Base-by-base conservation (phyloP, 2,888 invertebrate genomes). In the Gortyna flavago region DNA sequence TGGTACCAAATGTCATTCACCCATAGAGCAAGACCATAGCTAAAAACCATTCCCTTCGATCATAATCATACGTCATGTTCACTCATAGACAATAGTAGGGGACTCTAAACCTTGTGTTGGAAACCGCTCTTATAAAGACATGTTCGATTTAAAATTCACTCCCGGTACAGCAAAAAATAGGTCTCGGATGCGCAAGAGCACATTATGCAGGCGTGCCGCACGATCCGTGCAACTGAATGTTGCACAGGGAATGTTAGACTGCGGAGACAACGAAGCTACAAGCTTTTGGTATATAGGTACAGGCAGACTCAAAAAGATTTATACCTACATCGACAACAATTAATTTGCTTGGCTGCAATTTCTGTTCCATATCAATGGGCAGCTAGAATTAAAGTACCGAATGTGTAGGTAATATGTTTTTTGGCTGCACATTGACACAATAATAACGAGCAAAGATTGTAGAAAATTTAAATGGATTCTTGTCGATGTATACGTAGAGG, bases 141-240 rank as follows among this genome's bases (percentile, higher is more conserved):
- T 95, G 95, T 96, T 93, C 92, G 94, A 92, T 95, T 95, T 95
- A 93, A 95, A 95, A 96, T 95, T 95, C 94, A 93, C 92, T 93
- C 90, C 90, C 88, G 89, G 91, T 92, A 93, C 95, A 93, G 93
- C 94, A 96, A 96, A 96, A 96, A 96, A 96, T 95, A 95, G 95
- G 95, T 93, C 93, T 93, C 85, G 89, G 92, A 90, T 92, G 92
- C 92, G 93, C 92, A 87, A 89, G 85, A 86, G 90, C 93, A 90
- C 94, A 96, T 96, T 94, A 96, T 96, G 95, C 96, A 93, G 93
- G 95, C 96, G 96, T 96, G 96, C 96, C 79, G 94, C 96, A 96
- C 96, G 96, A 96, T 88, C 90, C 87, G 81, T 86, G 90, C 90
- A 88, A 85, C 89, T 88, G 89, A 86, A 89, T 87, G 87, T 84